These are phyloP conservation scores for Ephydatia muelleri DNA, from an alignment of 37 sponge, comb jelly and placozoan genomes.

Conservation along the genomic window DNA sequence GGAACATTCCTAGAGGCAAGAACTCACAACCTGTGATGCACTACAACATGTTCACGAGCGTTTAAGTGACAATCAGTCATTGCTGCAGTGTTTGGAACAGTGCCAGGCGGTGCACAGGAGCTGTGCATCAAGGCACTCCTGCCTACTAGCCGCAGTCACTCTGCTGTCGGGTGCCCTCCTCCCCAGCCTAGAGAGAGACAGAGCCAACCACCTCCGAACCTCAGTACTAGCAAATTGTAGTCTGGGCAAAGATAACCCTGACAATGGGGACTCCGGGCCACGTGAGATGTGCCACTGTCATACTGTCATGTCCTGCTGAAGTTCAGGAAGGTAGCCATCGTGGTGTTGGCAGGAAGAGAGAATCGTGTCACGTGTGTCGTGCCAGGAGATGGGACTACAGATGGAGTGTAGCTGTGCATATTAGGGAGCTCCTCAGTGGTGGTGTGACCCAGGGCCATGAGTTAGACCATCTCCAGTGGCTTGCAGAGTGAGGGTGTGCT, in stretches of 20 bases:
- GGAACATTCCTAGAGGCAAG: background rate
- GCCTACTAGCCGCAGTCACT: slow-evolving; percentile 33
- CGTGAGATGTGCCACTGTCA: background rate
- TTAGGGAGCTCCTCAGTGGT: background rate
- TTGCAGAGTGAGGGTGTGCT: slow-evolving; percentile 35
- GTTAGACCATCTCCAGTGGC: background rate
- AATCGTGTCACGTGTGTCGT: background rate
- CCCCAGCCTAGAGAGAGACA: background rate
- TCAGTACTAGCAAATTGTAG: slow-evolving; percentile 3
- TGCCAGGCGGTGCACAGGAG: slow-evolving; percentile 3
- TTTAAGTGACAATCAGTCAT: background rate
- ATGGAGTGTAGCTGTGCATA: background rate
- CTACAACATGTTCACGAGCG: background rate
- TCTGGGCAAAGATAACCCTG: background rate
- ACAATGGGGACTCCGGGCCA: background rate
- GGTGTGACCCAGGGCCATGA: background rate
- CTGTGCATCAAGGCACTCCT: slow-evolving; percentile 30
- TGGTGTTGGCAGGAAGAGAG: background rate
- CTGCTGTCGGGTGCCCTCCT: slow-evolving; percentile 26
- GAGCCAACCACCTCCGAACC: background rate
- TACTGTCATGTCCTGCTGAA: slow-evolving; percentile 3
- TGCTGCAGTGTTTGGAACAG: background rate
- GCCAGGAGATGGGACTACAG: background rate
- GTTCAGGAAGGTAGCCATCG: slow-evolving; percentile 28
- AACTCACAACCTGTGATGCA: background rate